Evolutionary conservation across 37 sponge, comb jelly and placozoan species (phyloP), one percentile per base, ranked within the genome.

Genomic region (Axinella damicornis): DNA sequence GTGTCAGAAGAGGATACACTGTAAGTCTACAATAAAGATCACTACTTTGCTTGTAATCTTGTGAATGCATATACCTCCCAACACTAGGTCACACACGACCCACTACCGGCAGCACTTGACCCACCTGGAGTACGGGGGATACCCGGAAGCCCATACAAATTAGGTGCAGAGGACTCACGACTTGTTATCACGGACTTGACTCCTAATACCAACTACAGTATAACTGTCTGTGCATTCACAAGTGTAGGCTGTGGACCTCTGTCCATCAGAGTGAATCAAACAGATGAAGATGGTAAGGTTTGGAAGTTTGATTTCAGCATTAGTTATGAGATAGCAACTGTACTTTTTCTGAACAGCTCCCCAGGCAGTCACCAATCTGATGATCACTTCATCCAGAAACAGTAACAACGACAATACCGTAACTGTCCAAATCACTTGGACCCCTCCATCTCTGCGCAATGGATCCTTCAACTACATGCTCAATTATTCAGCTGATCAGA

Each of bases 231-330:
- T 46, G 88, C 88, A 11, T 53, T 31, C 28, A 83, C 84, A 17
- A 60, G 69, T 37, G 73, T 53, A 36, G 82, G 83, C 0, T 25
- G 71, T 31, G 79, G 84, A 22, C 18, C n/a, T 59, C 28, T 37
- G 35, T 32, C 30, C 17, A 61, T 0, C 37, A 73, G 25, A 21
- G 83, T 28, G 27, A 25, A 34, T 9, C 46, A n/a, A 17, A 83
- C 90, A 30, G 65, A 61, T 58, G 79, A 89, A 38, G 83, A 83
- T 83, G 79, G 90, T 89, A 34, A 77, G 84, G 53, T 72, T 6
- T 22, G 12, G 20, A 39, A 22, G 33, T 28, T 24, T 22, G 21
- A 1, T n/a, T 24, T 73, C 6, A 9, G 46, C 9, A 46, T 46
- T 46, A 12, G 4, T 12, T 46, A 46, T 46, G 46, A 46, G 6